Conservation (phyloP, 64 coral and sea anemone genomes). For the Anthopleura sola region DNA sequence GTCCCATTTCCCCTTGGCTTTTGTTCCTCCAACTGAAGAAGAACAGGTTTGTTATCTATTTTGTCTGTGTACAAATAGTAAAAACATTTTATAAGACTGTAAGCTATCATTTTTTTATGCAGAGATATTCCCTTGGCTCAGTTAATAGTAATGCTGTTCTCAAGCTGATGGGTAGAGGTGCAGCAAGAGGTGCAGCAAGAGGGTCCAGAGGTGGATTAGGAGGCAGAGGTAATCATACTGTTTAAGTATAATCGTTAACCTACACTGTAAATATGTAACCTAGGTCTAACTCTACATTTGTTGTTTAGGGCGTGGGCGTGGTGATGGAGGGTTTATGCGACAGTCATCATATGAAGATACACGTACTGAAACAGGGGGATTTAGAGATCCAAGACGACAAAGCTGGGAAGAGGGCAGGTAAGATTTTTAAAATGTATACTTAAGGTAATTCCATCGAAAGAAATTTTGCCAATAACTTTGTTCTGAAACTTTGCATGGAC, state of each 20-base stretch:
- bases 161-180: constrained; percentile 95
- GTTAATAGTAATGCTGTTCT: constrained; percentile 96
- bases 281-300: too few relatives aligned
- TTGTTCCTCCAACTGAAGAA: constrained; percentile 81
- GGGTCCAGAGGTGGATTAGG: constrained; percentile 58
- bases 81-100: too few relatives aligned
- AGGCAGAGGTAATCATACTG: neutral
- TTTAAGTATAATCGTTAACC: too few relatives aligned
- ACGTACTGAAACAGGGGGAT: constrained; percentile 50
- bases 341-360: constrained; percentile 86
- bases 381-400: constrained; percentile 67
- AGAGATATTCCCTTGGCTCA: constrained; percentile 80
- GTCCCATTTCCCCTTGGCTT: constrained; percentile 66
- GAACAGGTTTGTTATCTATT: constrained; percentile 69
- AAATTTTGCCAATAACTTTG: too few relatives aligned
- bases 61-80: too few relatives aligned
- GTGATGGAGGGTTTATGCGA: constrained; percentile 74
- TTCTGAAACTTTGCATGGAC: too few relatives aligned
- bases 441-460: too few relatives aligned
- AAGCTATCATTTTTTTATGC: constrained; percentile 25
- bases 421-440: constrained; percentile 50
- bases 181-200: constrained; percentile 55
- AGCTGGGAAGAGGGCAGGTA: constrained; percentile 76
- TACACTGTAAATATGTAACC: too few relatives aligned
- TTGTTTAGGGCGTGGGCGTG: constrained; percentile 66